These are phyloP conservation scores for Scaptomyza montana DNA, from an alignment of 1,140 invertebrate genomes.

Conservation along the genomic window DNA sequence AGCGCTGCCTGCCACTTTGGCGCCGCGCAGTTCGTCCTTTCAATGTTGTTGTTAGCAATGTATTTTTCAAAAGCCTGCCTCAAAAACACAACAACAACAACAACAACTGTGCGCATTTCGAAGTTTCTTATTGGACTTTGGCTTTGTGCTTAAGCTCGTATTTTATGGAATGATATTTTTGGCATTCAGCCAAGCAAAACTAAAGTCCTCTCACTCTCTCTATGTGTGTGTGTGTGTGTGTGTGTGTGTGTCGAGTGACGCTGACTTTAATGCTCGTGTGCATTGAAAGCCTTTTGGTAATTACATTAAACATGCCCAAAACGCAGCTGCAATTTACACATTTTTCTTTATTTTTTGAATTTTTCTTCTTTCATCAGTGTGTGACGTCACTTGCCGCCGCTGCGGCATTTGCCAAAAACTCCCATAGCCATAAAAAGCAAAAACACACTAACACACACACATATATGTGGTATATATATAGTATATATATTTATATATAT, in stretches of 20 bases:
- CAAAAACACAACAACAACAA: slow-evolving; percentile 3
- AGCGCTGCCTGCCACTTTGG: slow-evolving; percentile 37
- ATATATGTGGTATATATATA: too few relatives aligned
- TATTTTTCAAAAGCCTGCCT: slow-evolving; percentile 47
- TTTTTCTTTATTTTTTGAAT: slow-evolving; percentile 18
- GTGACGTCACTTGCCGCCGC: slow-evolving; percentile 54
- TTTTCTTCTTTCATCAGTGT: slow-evolving; percentile 19
- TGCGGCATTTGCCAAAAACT: slow-evolving; percentile 58
- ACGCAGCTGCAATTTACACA: slow-evolving; percentile 80
- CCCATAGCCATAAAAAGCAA: slow-evolving; percentile 64
- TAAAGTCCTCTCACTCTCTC: slow-evolving; percentile 6
- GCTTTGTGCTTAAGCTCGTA: slow-evolving; percentile 75
- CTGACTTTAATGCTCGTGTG: slow-evolving; percentile 68
- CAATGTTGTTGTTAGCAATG: slow-evolving; percentile 35
- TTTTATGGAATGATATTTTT: slow-evolving; percentile 82
- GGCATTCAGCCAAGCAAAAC: slow-evolving; percentile 60
- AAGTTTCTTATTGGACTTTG: slow-evolving; percentile 80
- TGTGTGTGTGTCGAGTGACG: slow-evolving; percentile 37
- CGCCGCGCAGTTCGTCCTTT: slow-evolving; percentile 20
- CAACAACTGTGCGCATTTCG: slow-evolving; percentile 32
- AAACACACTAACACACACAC: slow-evolving; percentile 18
- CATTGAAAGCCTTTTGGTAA: slow-evolving; percentile 81
- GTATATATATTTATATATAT: neutral
- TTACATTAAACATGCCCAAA: slow-evolving; percentile 82
- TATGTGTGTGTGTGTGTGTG: slow-evolving; percentile 22